Evolutionary conservation across 1,140 invertebrate genomes (phyloP).

Genomic region (Agrypnia vestita): DNA sequence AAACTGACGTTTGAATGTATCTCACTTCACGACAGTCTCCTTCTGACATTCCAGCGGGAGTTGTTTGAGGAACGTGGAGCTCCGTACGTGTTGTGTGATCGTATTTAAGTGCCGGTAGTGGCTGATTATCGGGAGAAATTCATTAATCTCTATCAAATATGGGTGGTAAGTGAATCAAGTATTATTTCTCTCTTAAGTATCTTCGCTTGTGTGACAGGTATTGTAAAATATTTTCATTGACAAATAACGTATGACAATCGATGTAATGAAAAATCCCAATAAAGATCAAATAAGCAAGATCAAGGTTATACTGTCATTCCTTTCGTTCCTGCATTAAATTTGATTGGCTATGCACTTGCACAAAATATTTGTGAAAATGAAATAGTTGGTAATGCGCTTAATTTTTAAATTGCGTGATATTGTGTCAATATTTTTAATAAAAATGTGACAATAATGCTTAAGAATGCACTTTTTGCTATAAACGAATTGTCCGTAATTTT

Average conservation of each 20-base stretch:
- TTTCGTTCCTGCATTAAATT: background rate
- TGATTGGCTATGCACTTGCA: too few species aligned
- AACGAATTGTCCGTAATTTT: background rate
- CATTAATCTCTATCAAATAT: conserved; percentile 28
- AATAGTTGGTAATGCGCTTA: background rate
- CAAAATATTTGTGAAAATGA: too few species aligned
- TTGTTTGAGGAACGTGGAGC: conserved; percentile 17
- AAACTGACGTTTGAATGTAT: background rate
- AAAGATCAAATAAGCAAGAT: conserved; percentile 50
- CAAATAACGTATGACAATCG: conserved; percentile 3
- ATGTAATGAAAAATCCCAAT: conserved; percentile 24
- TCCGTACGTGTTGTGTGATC: conserved; percentile 41
- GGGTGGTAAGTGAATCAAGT: conserved; percentile 44
- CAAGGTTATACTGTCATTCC: conserved; percentile 37
- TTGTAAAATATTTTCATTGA: conserved; percentile 11
- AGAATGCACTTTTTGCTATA: background rate
- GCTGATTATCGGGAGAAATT: conserved; percentile 35
- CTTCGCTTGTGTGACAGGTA: background rate
- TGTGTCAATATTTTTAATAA: background rate
- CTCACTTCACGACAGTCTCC: conserved; percentile 42
- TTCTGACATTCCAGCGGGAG: conserved; percentile 38
- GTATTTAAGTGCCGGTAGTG: conserved; percentile 46
- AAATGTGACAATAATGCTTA: conserved; percentile 40
- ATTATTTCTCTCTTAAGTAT: background rate
- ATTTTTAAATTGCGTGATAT: background rate